Base-by-base conservation (phyloP, 2,113 vertebrate genomes). In the Sylvia atricapilla region DNA sequence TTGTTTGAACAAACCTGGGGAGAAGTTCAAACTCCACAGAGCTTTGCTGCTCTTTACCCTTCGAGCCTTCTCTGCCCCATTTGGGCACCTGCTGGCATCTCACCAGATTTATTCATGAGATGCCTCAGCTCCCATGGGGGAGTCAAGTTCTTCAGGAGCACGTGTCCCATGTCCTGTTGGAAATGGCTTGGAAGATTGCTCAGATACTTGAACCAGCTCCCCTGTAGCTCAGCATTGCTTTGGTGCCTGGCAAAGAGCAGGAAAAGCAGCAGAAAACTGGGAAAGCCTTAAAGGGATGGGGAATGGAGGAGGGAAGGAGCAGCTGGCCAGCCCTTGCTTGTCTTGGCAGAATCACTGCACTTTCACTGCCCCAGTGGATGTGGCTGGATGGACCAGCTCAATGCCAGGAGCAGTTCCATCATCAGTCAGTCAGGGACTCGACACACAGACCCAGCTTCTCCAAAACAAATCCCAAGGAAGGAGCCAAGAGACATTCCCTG, bases 71-170 rank as follows among this genome's bases (percentile, higher is more conserved):
- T 56, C 66, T 73, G 59, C 30, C 7, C 35, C 17, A 9, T n/a
- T 20, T 58, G 43, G 78, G 72, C 33, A 11, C 58, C 53, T 60
- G 47, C 73, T 77, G 64, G 28, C 27, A 7, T 27, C 52, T 85
- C 41, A 27, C 30, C 59, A 41, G 27, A 21, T 18, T 37, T 44
- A 70, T 53, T 78, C 55, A 35, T 11, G n/a, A 85, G 23, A 11
- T 0, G 4, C 37, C 62, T 70, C 76, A 44, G 47, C 58, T 63
- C n/a, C 62, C 72, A 19, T 0, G 0, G 24, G 58, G 33, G 22
- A 69, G 41, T 20, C 33, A 20, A 39, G 41, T 25, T 39, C 59
- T 55, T 33, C 9, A 5, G 31, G 72, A 76, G 35, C 10, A 0
- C 1, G 0, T 44, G 31, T 52, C 39, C 56, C 8, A 0, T 9